Conservation (phyloP, 2,797 vertebrate species). For the Epinephelus coioides region DNA sequence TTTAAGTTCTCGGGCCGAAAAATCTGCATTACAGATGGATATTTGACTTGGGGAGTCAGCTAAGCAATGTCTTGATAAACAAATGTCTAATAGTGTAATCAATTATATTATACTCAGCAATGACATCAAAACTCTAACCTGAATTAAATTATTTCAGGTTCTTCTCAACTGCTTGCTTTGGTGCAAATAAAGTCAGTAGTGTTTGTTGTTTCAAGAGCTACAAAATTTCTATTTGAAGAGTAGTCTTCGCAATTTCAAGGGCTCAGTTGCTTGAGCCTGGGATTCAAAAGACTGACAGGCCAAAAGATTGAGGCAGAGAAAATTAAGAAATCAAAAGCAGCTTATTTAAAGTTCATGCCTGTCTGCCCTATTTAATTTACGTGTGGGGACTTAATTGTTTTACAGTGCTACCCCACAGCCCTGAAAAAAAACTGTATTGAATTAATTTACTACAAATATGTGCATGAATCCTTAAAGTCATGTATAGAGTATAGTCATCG, state of each 20-base stretch:
- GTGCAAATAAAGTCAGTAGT: slow-evolving; percentile 12
- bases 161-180: slow-evolving; percentile 25
- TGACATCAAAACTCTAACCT: slow-evolving; percentile 11
- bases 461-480: background rate
- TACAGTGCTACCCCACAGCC: background rate
- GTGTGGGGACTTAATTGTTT: background rate
- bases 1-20: slow-evolving; percentile 14
- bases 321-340: slow-evolving; percentile 46
- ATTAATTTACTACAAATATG: background rate
- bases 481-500: background rate
- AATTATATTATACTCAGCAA: background rate
- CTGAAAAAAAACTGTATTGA: slow-evolving; percentile 1
- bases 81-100: slow-evolving; percentile 15
- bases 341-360: slow-evolving; percentile 12
- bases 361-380: slow-evolving; percentile 13
- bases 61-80: background rate
- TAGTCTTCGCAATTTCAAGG: slow-evolving; percentile 10
- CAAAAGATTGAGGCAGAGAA: slow-evolving; percentile 37
- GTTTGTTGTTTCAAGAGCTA: slow-evolving; percentile 33
- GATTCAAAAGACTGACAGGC: slow-evolving; percentile 26
- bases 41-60: background rate
- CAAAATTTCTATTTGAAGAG: background rate
- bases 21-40: slow-evolving; percentile 14
- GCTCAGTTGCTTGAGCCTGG: slow-evolving; percentile 16
- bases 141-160: background rate